These are phyloP conservation scores for Netelia inedita DNA, from an alignment of 2,888 invertebrate genomes.

Conservation along the genomic window DNA sequence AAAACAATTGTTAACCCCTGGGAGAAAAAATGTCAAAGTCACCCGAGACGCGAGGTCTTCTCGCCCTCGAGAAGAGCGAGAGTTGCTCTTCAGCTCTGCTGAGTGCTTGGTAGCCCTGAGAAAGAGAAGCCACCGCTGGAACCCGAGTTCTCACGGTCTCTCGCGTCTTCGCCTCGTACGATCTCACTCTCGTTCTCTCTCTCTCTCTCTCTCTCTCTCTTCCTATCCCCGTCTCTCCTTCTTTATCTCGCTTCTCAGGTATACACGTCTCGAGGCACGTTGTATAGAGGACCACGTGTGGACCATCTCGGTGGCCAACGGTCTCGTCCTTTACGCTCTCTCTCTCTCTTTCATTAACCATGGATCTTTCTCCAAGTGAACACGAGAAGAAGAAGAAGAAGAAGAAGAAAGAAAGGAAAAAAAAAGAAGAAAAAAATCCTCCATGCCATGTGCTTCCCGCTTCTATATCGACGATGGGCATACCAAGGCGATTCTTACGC, in stretches of 20 bases:
- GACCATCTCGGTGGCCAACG: constrained; percentile 30
- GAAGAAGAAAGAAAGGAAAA: constrained; percentile 34
- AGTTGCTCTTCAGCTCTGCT: constrained; percentile 78
- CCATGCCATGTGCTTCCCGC: constrained; percentile 14
- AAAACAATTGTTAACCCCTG: not conserved
- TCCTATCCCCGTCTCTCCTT: not conserved
- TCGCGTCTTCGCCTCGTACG: constrained; percentile 48
- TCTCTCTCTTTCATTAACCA: constrained; percentile 27
- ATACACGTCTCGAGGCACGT: constrained; percentile 44
- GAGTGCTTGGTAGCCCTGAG: constrained; percentile 81
- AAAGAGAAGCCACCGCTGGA: constrained; percentile 80
- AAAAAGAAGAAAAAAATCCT: constrained; percentile 45
- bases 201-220: constrained; percentile 31
- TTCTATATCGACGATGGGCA: constrained; percentile 3
- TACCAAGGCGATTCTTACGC: not conserved
- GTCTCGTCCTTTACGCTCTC: constrained; percentile 21
- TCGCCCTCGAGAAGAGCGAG: constrained; percentile 28
- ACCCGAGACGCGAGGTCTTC: not conserved
- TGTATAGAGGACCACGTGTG: constrained; percentile 45
- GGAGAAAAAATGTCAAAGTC: not conserved
- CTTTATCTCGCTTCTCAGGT: constrained; percentile 7
- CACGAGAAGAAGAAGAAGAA: constrained; percentile 16
- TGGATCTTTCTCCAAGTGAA: constrained; percentile 49
- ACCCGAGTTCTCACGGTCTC: constrained; percentile 82
- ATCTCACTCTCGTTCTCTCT: constrained; percentile 55